A percentile compares a stretch with the other conserved stretches of the same genome.
phyloP scores from a whole-genome alignment of 1,140 invertebrate genomes.

The Phymastichus coffea region DNA sequence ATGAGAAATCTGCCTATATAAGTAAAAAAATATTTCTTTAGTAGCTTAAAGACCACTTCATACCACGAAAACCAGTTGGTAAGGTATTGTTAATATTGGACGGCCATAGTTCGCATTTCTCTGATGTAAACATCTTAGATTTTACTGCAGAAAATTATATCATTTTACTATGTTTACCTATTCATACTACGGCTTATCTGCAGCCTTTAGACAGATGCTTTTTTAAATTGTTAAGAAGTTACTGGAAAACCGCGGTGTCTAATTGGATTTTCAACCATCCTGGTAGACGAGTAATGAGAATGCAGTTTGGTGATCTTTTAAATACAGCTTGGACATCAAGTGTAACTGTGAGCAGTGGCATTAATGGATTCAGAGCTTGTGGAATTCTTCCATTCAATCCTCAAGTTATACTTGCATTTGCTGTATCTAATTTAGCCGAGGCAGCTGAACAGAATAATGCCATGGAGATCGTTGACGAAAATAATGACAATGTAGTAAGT shows the following conservation, averaged over 20 bases:
- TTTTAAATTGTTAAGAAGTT: constrained; percentile 39
- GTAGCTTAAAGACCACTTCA: constrained; percentile 46
- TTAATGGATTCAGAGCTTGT: too few relatives aligned
- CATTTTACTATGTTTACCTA: constrained; percentile 43
- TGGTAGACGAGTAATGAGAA: constrained; percentile 16
- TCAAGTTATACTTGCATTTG: neutral
- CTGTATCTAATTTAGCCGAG: too few relatives aligned
- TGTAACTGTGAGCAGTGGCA: neutral
- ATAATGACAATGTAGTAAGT: too few relatives aligned
- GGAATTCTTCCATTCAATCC: too few relatives aligned
- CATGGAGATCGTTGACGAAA: too few relatives aligned
- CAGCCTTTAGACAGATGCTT: constrained; percentile 44
- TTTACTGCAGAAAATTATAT: constrained; percentile 43
- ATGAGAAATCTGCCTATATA: constrained; percentile 43
- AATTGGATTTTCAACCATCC: constrained; percentile 23
- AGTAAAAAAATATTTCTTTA: constrained; percentile 45
- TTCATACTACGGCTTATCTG: constrained; percentile 45
- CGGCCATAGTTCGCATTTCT: constrained; percentile 46
- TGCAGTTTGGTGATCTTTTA: constrained; percentile 12
- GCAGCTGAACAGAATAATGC: too few relatives aligned
- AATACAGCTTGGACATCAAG: neutral
- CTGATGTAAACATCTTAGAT: constrained; percentile 38
- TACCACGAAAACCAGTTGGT: constrained; percentile 40
- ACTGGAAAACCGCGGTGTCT: constrained; percentile 21
- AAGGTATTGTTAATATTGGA: constrained; percentile 53